Conservation (phyloP, 2,888 invertebrate genomes). For the Scaptomyza caliginosa region DNA sequence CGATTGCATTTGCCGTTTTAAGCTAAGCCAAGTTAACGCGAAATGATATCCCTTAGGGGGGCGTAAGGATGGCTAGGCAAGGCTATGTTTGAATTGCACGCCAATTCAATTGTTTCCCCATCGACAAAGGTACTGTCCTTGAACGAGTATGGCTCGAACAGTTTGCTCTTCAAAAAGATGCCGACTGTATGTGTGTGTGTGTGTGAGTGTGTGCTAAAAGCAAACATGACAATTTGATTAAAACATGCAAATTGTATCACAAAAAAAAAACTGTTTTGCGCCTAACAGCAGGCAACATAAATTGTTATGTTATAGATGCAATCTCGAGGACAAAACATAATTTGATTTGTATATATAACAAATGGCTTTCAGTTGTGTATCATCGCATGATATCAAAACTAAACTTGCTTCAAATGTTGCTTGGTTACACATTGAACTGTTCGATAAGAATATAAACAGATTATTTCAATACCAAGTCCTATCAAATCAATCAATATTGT, state of each 20-base stretch:
- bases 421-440: background rate
- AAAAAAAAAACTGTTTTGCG: background rate
- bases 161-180: conserved; percentile 21
- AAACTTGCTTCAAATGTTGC: background rate
- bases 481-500: conserved; percentile 17
- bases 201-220: conserved; percentile 21
- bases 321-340: conserved; percentile 1
- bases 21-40: conserved; percentile 21
- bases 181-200: background rate
- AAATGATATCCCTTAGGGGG: background rate
- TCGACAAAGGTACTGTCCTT: conserved; percentile 62
- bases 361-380: background rate
- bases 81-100: conserved; percentile 23
- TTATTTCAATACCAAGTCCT: background rate
- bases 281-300: conserved; percentile 18
- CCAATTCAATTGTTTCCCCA: conserved; percentile 63
- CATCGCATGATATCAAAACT: background rate
- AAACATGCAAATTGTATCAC: conserved; percentile 64
- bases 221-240: conserved; percentile 61
- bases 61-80: background rate
- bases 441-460: too few relatives aligned
- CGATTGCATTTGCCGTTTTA: conserved; percentile 51
- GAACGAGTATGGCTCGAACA: conserved; percentile 27
- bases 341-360: conserved; percentile 3
- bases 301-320: conserved; percentile 3